A percentile compares a stretch with the other conserved stretches of the same genome.
Conservation (phyloP, 92 coral and sea anemone species). For the Phymanthus crucifer region DNA sequence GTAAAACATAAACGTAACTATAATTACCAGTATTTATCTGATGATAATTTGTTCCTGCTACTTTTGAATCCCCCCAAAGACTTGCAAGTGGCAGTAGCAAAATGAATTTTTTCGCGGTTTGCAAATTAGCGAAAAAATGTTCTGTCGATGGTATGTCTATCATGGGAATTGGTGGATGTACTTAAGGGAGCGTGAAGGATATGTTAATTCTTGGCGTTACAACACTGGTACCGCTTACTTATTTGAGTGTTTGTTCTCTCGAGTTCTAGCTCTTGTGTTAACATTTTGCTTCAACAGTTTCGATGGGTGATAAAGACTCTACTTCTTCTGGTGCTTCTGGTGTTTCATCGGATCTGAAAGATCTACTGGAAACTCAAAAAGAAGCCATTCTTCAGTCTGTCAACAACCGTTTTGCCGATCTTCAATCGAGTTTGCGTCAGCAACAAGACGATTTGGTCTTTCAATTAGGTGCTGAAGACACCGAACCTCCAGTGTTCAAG, state of each 20-base stretch:
- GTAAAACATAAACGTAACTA: too few species aligned
- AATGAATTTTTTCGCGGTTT: slow-evolving; percentile 20
- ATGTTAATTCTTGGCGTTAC: neutral
- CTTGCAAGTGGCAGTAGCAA: too few species aligned
- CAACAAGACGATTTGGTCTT: neutral
- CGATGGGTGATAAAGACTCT: neutral
- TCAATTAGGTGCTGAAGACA: neutral
- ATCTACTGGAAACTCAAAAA: slow-evolving; percentile 12
- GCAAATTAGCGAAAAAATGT: slow-evolving; percentile 25
- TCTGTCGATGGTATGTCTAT: neutral
- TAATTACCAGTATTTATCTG: too few species aligned
- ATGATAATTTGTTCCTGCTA: too few species aligned
- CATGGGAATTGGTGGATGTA: neutral
- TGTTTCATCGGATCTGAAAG: slow-evolving; percentile 1
- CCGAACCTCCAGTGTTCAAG: neutral
- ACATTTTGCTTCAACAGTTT: neutral
- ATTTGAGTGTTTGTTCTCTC: neutral
- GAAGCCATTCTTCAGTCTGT: slow-evolving; percentile 7
- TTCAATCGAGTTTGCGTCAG: neutral
- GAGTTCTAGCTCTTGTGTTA: neutral
- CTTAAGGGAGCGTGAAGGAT: too few species aligned
- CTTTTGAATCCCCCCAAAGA: too few species aligned
- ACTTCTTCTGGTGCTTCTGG: neutral
- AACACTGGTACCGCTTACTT: too few species aligned
- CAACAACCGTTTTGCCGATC: neutral